Evolutionary conservation across 2,797 vertebrate genomes (phyloP), one percentile per base, ranked within the genome.

Genomic region (Falco naumanni): DNA sequence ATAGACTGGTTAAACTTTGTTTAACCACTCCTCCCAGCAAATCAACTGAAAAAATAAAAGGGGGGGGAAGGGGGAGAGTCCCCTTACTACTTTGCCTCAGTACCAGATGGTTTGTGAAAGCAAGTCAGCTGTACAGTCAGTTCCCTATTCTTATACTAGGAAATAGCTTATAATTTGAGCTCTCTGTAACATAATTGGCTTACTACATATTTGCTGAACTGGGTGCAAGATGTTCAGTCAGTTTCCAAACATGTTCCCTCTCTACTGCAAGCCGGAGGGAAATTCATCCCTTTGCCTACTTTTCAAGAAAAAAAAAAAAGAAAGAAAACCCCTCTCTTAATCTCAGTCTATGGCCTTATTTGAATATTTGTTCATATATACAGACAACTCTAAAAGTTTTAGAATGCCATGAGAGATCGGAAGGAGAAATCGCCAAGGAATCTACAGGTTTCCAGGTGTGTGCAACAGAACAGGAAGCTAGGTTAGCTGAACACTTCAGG

Each of bases 401-500:
- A 82, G 77, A 89, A 88, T 6, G 4, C 54, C 13, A 3, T 53
- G 16, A 76, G n/a, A 82, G 33, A 64, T 6, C 57, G 70, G 64
- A 81, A 80, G 69, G 69, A 91, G 47, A 37, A 78, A 60, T 53
- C 11, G 4, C 64, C 51, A n/a, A 75, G 82, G 89, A 87, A 76
- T 60, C 68, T 45, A 34, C 41, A 56, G 39, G 47, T 56, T 88
- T 93, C 51, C 53, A 59, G 83, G 56, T 3, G n/a, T 88, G 31
- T 87, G 82, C 95, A 95, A 87, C 69, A 87, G 90, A 95, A 54
- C 17, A 60, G 68, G 61, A 87, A 37, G 66, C 74, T 9, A 51
- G 26, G 53, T 71, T 95, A 89, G 94, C 96, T 93, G 88, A 92
- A 45, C 94, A 48, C 89, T 95, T 93, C 71, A 76, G 75, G 75